Evolutionary conservation across 2,888 invertebrate species (phyloP).

Genomic region (Tenthredo scrophulariae): DNA sequence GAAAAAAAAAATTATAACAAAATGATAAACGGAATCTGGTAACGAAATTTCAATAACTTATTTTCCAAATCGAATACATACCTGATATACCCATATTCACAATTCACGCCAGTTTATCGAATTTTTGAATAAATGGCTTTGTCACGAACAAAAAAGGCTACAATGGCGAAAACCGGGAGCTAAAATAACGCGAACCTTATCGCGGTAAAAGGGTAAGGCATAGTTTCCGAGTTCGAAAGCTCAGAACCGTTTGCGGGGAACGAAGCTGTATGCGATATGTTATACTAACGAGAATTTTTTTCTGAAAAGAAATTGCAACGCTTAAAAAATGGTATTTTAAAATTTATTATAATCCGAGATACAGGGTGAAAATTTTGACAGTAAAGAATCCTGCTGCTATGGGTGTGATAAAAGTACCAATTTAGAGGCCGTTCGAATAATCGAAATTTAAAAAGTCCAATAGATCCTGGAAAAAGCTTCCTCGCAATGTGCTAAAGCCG

Average conservation of each 20-base stretch:
- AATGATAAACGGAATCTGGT: neutral
- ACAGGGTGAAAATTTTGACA: neutral
- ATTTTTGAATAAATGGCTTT: neutral
- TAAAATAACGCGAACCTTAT: neutral
- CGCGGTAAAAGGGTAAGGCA: neutral
- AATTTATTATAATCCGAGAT: neutral
- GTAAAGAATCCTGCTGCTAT: neutral
- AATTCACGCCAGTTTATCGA: neutral
- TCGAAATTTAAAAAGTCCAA: conserved; percentile 7
- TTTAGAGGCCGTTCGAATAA: neutral
- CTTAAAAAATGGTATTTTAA: neutral
- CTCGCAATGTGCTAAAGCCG: neutral
- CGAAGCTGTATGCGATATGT: neutral
- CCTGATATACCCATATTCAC: neutral
- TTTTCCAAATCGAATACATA: neutral
- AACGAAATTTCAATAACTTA: neutral
- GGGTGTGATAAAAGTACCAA: neutral
- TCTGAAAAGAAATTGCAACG: neutral
- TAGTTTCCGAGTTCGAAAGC: neutral
- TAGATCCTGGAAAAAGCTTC: neutral
- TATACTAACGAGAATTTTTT: neutral
- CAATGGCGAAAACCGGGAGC: neutral
- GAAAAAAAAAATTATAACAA: neutral
- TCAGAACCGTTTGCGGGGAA: neutral
- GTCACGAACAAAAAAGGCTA: neutral